Evolutionary conservation across 2,113 vertebrate genomes (phyloP).

Genomic region (Symphodus melops): DNA sequence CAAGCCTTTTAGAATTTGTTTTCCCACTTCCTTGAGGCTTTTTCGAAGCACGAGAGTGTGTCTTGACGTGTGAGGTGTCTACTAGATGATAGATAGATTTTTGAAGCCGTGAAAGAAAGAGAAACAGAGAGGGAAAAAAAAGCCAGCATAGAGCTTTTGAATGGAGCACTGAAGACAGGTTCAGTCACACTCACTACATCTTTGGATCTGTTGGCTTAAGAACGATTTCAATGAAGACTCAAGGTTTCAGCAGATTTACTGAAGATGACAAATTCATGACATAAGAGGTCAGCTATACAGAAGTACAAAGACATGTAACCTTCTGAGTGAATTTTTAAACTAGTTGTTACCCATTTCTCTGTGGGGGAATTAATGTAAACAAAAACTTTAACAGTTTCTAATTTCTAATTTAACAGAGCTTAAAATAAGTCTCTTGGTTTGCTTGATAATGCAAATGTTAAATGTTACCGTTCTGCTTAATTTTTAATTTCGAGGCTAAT

Average conservation of each 20-base stretch:
- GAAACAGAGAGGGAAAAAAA: constrained; percentile 14
- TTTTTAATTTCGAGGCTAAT: no score
- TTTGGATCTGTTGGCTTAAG: not conserved
- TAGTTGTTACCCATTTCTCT: no score
- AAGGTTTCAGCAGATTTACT: not conserved
- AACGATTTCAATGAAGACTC: constrained; percentile 10
- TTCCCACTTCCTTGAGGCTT: constrained; percentile 10
- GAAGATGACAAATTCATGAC: not conserved
- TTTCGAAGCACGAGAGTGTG: not conserved
- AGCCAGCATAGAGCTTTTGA: constrained; percentile 15
- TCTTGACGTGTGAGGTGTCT: constrained; percentile 8
- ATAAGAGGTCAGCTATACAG: no score
- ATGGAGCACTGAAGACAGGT: not conserved
- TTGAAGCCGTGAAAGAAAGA: constrained; percentile 20
- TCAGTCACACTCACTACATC: not conserved
- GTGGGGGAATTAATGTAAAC: no score
- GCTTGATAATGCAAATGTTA: no score
- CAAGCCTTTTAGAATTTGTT: constrained; percentile 24
- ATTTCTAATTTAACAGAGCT: no score
- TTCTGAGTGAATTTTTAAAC: no score
- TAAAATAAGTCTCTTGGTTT: no score
- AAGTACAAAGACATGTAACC: no score
- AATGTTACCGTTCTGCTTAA: no score
- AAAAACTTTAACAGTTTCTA: no score
- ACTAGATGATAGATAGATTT: not conserved